phyloP scores from a whole-genome alignment of 2,888 invertebrate species.

The Mycalesis mineus region DNA sequence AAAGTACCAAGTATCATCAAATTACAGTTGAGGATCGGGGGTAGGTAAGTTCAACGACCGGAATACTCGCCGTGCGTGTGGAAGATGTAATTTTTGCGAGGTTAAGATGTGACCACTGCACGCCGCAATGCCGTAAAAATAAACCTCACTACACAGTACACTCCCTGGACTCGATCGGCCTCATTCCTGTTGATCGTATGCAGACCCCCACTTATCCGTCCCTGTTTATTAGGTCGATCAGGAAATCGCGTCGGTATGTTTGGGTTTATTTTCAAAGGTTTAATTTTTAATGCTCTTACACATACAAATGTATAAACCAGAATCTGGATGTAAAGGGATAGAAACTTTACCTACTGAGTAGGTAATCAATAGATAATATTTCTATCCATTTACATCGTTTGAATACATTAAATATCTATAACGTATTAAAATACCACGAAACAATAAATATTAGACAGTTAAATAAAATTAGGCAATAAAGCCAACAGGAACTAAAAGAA shows the following conservation, averaged over 20 bases:
- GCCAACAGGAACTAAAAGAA: too few species aligned
- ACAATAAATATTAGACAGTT: too few species aligned
- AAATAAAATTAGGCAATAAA: too few species aligned
- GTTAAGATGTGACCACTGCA: slow-evolving; percentile 14
- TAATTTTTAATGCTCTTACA: slow-evolving; percentile 32
- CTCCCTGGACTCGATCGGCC: slow-evolving; percentile 39
- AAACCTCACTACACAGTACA: slow-evolving; percentile 41
- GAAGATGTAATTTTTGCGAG: neutral
- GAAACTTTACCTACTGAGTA: too few species aligned
- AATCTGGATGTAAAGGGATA: neutral
- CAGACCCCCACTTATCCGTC: slow-evolving; percentile 54
- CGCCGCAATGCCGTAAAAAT: slow-evolving; percentile 61
- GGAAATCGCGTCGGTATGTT: slow-evolving; percentile 55
- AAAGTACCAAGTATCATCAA: too few species aligned
- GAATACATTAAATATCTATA: too few species aligned
- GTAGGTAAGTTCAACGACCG: too few species aligned
- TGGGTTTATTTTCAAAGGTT: slow-evolving; percentile 55
- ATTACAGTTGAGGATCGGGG: too few species aligned
- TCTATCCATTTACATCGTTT: too few species aligned
- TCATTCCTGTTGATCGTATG: slow-evolving; percentile 59
- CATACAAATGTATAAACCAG: slow-evolving; percentile 3
- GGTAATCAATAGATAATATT: too few species aligned
- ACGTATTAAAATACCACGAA: too few species aligned
- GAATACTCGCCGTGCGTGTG: too few species aligned
- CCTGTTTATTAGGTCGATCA: slow-evolving; percentile 62